Evolutionary conservation across 2,113 vertebrate genomes (phyloP).

Genomic region (Toxotes jaculatrix): DNA sequence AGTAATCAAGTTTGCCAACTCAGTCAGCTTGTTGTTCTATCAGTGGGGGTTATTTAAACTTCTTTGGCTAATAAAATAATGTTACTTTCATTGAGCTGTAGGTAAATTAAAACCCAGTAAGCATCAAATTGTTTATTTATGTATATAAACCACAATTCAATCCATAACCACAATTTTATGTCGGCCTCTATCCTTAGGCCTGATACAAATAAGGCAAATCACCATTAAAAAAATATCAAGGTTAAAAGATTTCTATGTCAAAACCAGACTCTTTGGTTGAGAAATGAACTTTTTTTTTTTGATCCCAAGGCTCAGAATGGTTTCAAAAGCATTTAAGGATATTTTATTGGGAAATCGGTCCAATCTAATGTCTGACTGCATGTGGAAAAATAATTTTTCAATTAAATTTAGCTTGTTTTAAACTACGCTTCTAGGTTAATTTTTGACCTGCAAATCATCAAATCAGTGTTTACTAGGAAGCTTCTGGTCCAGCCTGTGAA

Average conservation of each 20-base stretch:
- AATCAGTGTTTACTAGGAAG: neutral
- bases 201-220: neutral
- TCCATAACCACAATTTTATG: neutral
- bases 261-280: neutral
- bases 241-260: neutral
- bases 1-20: neutral
- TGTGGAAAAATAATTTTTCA: slow-evolving; percentile 1
- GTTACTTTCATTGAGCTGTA: neutral
- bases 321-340: neutral
- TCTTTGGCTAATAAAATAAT: neutral
- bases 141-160: no score
- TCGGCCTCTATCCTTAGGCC: neutral
- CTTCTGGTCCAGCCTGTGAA: neutral
- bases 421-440: neutral
- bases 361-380: neutral
- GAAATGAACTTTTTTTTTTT: neutral
- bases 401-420: neutral
- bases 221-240: neutral
- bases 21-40: neutral
- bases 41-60: neutral
- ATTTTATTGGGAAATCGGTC: neutral
- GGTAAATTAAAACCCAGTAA: neutral
- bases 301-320: neutral
- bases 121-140: neutral
- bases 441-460: neutral